Percentiles rank a stretch among this genome's conserved stretches.
Evolutionary conservation across 1,140 invertebrate genomes (phyloP).

Genomic region (Zaprionus gabonicus): DNA sequence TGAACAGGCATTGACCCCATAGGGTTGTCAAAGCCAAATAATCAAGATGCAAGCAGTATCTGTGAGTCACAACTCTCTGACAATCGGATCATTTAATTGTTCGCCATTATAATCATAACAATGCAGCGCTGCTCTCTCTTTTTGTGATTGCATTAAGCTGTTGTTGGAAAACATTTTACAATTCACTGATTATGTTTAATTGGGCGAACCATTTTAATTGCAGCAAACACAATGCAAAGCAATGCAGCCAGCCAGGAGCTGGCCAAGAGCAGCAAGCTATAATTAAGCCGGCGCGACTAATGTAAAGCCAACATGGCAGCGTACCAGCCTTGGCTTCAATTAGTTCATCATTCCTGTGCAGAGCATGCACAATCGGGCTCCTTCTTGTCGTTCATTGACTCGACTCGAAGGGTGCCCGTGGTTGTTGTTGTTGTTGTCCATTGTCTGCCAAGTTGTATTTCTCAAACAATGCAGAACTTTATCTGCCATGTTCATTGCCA

Average conservation of each 20-base stretch:
- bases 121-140: not conserved
- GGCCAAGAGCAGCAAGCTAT: not conserved
- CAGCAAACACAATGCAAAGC: constrained; percentile 24
- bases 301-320: not conserved
- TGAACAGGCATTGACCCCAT: no score
- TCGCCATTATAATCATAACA: not conserved
- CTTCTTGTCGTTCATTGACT: constrained; percentile 33
- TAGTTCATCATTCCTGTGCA: constrained; percentile 1
- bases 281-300: constrained; percentile 18
- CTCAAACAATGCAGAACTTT: constrained; percentile 10
- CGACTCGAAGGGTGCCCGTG: not conserved
- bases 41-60: no score
- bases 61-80: no score
- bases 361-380: not conserved
- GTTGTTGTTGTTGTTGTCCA: not conserved
- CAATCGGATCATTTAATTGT: not conserved
- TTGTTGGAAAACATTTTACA: not conserved
- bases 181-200: constrained; percentile 26
- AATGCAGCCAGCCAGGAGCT: not conserved
- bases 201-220: constrained; percentile 25
- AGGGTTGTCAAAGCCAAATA: no score
- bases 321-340: constrained; percentile 15
- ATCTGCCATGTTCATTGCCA: constrained; percentile 6
- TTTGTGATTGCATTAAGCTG: not conserved
- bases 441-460: constrained; percentile 9